phyloP scores from a whole-genome alignment of 2,797 vertebrate species.

The Phoxinus dragarum region DNA sequence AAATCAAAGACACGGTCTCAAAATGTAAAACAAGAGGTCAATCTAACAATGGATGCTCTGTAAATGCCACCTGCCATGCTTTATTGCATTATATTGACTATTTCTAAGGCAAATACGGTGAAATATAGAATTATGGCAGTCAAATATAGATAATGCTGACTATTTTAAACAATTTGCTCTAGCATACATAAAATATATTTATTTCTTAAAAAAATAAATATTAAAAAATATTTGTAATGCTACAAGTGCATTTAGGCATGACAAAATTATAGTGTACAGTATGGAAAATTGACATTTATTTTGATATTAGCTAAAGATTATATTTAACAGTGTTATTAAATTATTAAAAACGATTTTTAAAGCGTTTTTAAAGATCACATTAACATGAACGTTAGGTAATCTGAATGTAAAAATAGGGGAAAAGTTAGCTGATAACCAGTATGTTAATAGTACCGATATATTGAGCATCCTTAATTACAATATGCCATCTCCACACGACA shows the following conservation, averaged over 20 bases:
- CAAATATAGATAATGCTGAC: neutral
- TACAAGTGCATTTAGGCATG: too few species aligned
- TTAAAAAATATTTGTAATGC: too few species aligned
- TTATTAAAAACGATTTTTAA: neutral
- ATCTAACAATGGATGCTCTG: neutral
- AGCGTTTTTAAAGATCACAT: neutral
- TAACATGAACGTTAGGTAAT: neutral
- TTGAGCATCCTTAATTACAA: neutral
- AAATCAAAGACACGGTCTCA: conserved; percentile 25
- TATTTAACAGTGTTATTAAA: neutral
- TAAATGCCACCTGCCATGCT: conserved; percentile 3
- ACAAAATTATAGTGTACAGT: neutral
- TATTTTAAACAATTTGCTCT: neutral
- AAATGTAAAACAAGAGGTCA: conserved; percentile 17
- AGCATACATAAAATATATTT: neutral
- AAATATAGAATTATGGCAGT: neutral
- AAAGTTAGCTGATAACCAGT: neutral
- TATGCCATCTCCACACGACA: neutral
- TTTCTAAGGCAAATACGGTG: neutral
- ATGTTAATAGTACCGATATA: neutral
- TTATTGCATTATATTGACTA: neutral
- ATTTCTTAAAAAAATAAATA: neutral
- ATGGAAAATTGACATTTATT: neutral
- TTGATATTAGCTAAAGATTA: neutral
- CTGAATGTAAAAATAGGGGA: neutral